These are phyloP conservation scores for Ormyrus labotus DNA, from an alignment of 2,888 invertebrate species.

Conservation along the genomic window DNA sequence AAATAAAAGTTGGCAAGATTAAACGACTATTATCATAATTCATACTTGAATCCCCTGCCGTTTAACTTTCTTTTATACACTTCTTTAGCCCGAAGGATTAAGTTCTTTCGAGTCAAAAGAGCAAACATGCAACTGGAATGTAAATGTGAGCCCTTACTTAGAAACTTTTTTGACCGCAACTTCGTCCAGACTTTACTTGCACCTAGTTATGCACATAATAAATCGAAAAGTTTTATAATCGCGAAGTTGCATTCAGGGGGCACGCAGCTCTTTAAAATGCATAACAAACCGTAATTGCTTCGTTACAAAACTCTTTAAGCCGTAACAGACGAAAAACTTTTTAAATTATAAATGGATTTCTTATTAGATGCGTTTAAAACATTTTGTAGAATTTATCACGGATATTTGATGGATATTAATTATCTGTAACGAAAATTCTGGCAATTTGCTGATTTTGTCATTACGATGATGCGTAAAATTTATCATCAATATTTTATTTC, in stretches of 20 bases:
- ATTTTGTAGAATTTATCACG: neutral
- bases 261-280: constrained; percentile 35
- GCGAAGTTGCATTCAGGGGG: constrained; percentile 34
- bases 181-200: constrained; percentile 1
- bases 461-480: no score
- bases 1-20: constrained; percentile 7
- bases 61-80: constrained; percentile 23
- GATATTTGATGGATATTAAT: no score
- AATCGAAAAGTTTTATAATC: constrained; percentile 52
- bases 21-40: neutral
- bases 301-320: constrained; percentile 37
- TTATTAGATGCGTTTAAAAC: constrained; percentile 17
- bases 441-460: no score
- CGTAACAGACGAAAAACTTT: constrained; percentile 20
- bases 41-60: constrained; percentile 19
- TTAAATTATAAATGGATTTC: constrained; percentile 26
- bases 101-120: constrained; percentile 32
- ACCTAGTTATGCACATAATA: constrained; percentile 41
- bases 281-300: constrained; percentile 46
- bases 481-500: no score
- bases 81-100: constrained; percentile 15
- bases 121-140: constrained; percentile 41
- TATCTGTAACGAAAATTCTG: no score
- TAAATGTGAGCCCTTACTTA: constrained; percentile 39
- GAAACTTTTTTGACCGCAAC: constrained; percentile 30